These are phyloP conservation scores for Typhlichthys eigenmanni DNA, from an alignment of 2,797 vertebrate species.

Conservation along the genomic window DNA sequence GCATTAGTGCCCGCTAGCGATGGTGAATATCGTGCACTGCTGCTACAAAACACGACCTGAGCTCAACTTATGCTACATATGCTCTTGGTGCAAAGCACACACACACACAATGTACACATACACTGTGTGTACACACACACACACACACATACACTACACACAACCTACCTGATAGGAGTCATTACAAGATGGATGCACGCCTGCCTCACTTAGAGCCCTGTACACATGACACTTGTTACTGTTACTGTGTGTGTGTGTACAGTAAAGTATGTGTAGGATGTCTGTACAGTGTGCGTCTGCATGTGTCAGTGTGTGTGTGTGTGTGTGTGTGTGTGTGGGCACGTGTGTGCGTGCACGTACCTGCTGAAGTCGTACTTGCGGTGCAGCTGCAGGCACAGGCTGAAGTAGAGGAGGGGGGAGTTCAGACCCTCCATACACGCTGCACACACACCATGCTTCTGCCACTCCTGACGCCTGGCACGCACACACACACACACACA, in stretches of 20 bases:
- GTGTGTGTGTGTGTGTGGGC: not conserved
- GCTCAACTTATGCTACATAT: no score
- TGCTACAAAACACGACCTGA: no score
- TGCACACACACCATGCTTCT: constrained; percentile 74
- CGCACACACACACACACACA: not conserved
- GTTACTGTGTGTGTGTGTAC: constrained; percentile 1
- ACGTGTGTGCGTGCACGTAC: constrained; percentile 22
- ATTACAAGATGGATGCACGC: constrained; percentile 68
- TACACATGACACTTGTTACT: constrained; percentile 3
- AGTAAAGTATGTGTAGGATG: not conserved
- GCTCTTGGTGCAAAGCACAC: not conserved
- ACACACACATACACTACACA: constrained; percentile 5
- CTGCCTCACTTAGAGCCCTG: constrained; percentile 61
- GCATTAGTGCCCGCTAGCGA: no score
- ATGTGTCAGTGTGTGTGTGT: no score
- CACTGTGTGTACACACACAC: not conserved
- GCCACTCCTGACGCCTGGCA: constrained; percentile 75
- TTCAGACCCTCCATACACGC: constrained; percentile 67
- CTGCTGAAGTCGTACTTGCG: constrained; percentile 49
- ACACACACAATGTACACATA: constrained; percentile 5
- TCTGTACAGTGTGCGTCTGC: not conserved
- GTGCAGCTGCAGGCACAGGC: constrained; percentile 56
- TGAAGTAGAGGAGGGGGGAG: constrained; percentile 59
- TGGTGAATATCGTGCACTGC: no score
- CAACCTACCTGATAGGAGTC: constrained; percentile 66